Base-by-base conservation (phyloP, 2,113 vertebrate genomes). In the cat (Felis catus) region DNA sequence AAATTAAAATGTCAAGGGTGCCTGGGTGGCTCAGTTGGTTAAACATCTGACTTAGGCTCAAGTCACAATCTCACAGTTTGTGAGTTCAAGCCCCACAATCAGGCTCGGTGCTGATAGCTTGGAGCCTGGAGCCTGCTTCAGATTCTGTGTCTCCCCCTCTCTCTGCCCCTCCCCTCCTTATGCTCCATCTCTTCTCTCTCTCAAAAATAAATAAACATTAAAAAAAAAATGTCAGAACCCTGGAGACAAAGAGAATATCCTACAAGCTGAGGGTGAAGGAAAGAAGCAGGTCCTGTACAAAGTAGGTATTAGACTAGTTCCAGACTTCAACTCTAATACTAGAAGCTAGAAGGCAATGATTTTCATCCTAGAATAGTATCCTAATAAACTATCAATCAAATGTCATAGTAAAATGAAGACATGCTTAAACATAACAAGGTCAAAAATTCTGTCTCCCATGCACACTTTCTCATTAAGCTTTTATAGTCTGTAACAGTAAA, bases 401-500 rank as follows among this genome's bases (percentile, higher is more conserved):
- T 63, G 61, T 19, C n/a, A 89, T 36, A 27, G 74, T 91, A 87
- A 95, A 45, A 61, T 81, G n/a, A 86, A 58, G 41, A 81, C 61
- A 86, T 81, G 71, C 73, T 85, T 58, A 96, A 36, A 73, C 7
- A 91, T 61, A 92, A 86, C 19, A 96, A 71, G 76, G 36, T 31
- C 23, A 71, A 70, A 94, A 84, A 27, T 48, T 73, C 23, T 83
- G 53, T 80, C 33, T 66, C n/a, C 11, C 45, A 41, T 48, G 9
- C 29, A 79, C 6, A 11, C 33, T 36, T 88, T 91, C 29, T 95
- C 55, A n/a, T 74, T 73, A 68, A 94, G 33, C 29, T 31, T 91
- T 36, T 88, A 48, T 23, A 80, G 53, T n/a, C 45, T 87, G 45
- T 87, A 71, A n/a, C 66, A 96, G 61, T 82, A 83, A 91, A 93